These are phyloP conservation scores for Physella acuta DNA, from an alignment of 1,140 invertebrate genomes.

Conservation along the genomic window DNA sequence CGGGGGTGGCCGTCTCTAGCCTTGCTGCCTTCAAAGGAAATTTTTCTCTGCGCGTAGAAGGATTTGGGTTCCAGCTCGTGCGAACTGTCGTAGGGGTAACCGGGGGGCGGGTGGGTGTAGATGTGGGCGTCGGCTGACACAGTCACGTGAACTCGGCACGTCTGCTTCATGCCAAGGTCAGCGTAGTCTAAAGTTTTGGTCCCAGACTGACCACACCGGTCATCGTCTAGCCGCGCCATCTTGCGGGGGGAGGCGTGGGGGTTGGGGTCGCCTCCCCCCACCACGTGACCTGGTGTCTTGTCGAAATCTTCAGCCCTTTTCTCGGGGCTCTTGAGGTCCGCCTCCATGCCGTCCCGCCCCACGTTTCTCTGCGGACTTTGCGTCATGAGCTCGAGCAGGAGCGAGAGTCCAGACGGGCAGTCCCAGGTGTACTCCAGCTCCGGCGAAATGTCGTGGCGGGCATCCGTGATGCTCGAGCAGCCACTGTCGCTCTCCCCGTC, in stretches of 20 bases:
- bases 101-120: not conserved
- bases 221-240: not conserved
- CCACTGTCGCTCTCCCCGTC: constrained; percentile 44
- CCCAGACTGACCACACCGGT: not conserved
- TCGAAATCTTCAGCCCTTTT: not conserved
- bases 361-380: constrained; percentile 35
- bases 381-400: constrained; percentile 42
- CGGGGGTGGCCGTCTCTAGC: no score
- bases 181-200: not conserved
- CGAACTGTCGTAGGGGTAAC: not conserved
- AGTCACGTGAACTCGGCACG: not conserved
- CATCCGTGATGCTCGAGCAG: constrained; percentile 37
- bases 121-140: no score
- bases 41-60: not conserved
- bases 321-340: constrained; percentile 23
- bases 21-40: not conserved
- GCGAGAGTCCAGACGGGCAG: constrained; percentile 35
- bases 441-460: constrained; percentile 33
- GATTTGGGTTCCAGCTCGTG: not conserved
- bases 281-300: not conserved
- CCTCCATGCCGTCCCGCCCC: constrained; percentile 31
- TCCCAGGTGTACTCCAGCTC: constrained; percentile 40
- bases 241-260: no score
- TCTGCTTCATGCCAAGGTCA: not conserved
- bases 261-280: not conserved